Conservation (phyloP, 2,113 vertebrate genomes). For the Arothron firmamentum region DNA sequence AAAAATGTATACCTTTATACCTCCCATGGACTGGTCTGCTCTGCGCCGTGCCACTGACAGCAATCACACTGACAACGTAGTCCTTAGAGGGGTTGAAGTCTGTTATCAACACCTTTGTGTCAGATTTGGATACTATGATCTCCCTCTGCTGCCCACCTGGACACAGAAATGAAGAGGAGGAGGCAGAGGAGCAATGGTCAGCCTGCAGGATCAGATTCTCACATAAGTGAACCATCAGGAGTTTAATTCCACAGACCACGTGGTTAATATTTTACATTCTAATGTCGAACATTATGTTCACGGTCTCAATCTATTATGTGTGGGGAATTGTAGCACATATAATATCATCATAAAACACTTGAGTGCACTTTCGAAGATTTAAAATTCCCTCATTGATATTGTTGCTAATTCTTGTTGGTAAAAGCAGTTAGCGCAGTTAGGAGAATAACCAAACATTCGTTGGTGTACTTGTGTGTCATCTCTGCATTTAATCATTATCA, state of each 20-base stretch:
- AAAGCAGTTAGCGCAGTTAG: neutral
- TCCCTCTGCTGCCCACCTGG: constrained; percentile 70
- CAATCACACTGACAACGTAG: constrained; percentile 68
- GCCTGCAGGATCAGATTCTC: constrained; percentile 4
- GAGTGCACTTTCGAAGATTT: too few relatives aligned
- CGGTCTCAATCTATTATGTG: constrained; percentile 12
- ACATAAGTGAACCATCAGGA: neutral
- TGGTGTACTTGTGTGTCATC: constrained; percentile 1
- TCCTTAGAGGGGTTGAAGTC: constrained; percentile 68
- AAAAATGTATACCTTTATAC: constrained; percentile 62
- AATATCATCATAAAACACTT: too few relatives aligned
- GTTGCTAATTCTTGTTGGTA: constrained; percentile 1
- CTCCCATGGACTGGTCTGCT: constrained; percentile 71
- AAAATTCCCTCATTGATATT: neutral
- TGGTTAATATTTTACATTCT: constrained; percentile 21
- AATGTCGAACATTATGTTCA: constrained; percentile 14
- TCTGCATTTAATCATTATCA: constrained; percentile 40
- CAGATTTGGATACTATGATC: constrained; percentile 67
- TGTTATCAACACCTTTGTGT: constrained; percentile 69
- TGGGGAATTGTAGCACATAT: too few relatives aligned
- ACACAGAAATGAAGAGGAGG: neutral
- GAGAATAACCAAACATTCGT: constrained; percentile 4
- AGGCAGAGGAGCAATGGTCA: constrained; percentile 30
- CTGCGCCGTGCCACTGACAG: constrained; percentile 68
- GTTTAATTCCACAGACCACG: constrained; percentile 2